phyloP scores from a whole-genome alignment of 2,797 vertebrate genomes.

The Chelon labrosus region DNA sequence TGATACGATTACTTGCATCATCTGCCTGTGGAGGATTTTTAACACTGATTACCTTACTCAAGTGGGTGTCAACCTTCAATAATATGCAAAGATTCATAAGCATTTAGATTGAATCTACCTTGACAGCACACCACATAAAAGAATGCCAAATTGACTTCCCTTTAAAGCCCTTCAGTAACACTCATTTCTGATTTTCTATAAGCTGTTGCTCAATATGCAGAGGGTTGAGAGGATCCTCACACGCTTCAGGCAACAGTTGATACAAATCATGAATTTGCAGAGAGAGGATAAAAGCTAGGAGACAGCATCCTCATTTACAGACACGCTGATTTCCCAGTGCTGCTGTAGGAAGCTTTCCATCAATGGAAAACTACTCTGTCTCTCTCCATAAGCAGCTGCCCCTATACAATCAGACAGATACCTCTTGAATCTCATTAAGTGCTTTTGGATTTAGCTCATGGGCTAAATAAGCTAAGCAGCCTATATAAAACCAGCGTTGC shows the following conservation, averaged over 20 bases:
- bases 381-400: constrained; percentile 25
- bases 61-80: constrained; percentile 18
- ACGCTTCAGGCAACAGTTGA: constrained; percentile 57
- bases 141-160: constrained; percentile 28
- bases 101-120: constrained; percentile 35
- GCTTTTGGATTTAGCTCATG: constrained; percentile 59
- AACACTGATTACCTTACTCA: constrained; percentile 35
- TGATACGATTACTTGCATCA: constrained; percentile 33
- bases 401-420: constrained; percentile 53
- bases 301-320: constrained; percentile 56
- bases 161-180: constrained; percentile 52
- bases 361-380: constrained; percentile 40
- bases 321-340: constrained; percentile 50
- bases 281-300: constrained; percentile 67
- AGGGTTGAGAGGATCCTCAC: constrained; percentile 29
- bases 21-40: constrained; percentile 16
- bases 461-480: constrained; percentile 42
- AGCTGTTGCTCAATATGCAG: constrained; percentile 45
- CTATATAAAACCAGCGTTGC: constrained; percentile 52
- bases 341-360: constrained; percentile 33
- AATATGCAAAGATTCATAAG: constrained; percentile 33
- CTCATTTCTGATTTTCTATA: constrained; percentile 44
- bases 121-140: constrained; percentile 15
- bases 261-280: constrained; percentile 66
- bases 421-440: constrained; percentile 73